phyloP scores from a whole-genome alignment of 2,888 invertebrate species.

The Aquatica leii region DNA sequence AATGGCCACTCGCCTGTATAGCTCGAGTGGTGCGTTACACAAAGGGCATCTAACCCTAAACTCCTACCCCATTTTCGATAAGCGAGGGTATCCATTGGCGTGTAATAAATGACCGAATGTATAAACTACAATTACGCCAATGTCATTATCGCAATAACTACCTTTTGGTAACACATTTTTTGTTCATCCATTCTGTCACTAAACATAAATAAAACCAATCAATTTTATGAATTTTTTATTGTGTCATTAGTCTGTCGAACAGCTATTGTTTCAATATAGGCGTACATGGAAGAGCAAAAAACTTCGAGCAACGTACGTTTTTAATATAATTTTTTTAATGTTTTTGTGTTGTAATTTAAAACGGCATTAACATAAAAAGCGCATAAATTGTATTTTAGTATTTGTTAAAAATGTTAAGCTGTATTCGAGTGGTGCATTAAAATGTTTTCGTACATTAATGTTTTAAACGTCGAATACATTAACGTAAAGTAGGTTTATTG shows the following conservation, averaged over 20 bases:
- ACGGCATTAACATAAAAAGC: too few species aligned
- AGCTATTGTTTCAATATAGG: too few species aligned
- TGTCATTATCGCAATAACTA: constrained; percentile 34
- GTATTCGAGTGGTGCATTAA: too few species aligned
- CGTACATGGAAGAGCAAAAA: too few species aligned
- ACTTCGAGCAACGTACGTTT: too few species aligned
- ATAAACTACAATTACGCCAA: constrained; percentile 45
- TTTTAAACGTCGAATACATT: too few species aligned
- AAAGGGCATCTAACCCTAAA: constrained; percentile 46
- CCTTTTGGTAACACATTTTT: constrained; percentile 24
- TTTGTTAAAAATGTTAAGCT: too few species aligned
- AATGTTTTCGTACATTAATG: too few species aligned
- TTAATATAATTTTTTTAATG: too few species aligned
- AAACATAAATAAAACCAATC: constrained; percentile 15
- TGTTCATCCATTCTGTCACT: constrained; percentile 24
- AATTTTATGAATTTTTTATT: not conserved
- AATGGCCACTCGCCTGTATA: constrained; percentile 56
- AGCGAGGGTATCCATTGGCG: constrained; percentile 48
- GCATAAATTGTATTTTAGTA: too few species aligned
- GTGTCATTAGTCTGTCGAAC: not conserved
- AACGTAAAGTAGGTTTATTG: too few species aligned
- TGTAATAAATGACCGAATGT: constrained; percentile 47
- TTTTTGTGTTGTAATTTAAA: too few species aligned
- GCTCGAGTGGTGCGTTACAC: constrained; percentile 54
- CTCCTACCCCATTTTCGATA: constrained; percentile 36